Conservation (phyloP, 2,113 vertebrate genomes). For the Cyprinus carpio region DNA sequence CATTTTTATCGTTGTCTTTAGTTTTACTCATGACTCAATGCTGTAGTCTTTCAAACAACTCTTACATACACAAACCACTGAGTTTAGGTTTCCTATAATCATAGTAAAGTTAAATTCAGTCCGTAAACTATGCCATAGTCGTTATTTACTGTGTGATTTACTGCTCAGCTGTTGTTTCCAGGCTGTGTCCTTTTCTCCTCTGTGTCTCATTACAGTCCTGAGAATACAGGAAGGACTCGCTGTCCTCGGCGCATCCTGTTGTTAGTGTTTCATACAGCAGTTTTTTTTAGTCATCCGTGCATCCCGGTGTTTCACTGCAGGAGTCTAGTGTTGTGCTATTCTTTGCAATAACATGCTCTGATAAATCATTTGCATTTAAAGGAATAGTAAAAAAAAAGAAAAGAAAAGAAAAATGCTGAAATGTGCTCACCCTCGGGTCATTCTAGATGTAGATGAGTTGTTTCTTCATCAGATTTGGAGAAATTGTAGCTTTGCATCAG, state of each 20-base stretch:
- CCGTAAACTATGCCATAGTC: neutral
- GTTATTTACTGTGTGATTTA: neutral
- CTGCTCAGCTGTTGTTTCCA: conserved; percentile 15
- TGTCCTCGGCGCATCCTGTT: neutral
- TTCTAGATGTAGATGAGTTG: no score
- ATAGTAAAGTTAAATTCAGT: neutral
- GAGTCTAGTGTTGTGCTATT: neutral
- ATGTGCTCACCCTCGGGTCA: no score
- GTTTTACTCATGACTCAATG: neutral
- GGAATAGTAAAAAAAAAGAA: neutral
- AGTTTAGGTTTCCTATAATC: neutral
- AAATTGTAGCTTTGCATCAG: no score
- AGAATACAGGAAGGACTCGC: conserved; percentile 32
- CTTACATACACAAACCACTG: neutral
- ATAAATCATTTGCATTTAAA: neutral
- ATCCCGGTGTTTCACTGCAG: neutral
- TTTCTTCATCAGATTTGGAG: no score
- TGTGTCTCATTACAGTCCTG: neutral
- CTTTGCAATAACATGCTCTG: neutral
- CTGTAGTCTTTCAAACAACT: neutral
- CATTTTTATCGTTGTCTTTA: neutral
- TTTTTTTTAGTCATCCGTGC: neutral
- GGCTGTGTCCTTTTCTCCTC: neutral
- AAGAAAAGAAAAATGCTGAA: neutral
- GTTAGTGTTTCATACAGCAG: neutral